These are phyloP conservation scores for Atta cephalotes DNA, from an alignment of 1,140 invertebrate species.

Conservation along the genomic window DNA sequence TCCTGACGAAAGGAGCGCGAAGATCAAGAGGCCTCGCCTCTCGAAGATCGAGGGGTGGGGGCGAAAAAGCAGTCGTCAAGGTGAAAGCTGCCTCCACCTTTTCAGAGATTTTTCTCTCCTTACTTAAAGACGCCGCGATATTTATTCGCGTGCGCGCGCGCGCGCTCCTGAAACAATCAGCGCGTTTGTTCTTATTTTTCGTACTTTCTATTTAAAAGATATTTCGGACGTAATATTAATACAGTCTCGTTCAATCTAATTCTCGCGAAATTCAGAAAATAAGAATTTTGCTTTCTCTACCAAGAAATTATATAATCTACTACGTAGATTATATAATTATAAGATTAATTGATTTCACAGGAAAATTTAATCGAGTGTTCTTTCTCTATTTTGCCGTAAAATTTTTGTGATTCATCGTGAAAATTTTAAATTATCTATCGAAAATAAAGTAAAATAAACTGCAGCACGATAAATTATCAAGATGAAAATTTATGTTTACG, in stretches of 20 bases:
- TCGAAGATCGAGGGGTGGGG: neutral
- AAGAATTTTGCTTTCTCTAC: neutral
- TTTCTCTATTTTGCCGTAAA: neutral
- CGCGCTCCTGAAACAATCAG: neutral
- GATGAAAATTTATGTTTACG: neutral
- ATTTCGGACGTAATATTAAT: neutral
- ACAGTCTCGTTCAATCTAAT: neutral
- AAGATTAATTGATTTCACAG: neutral
- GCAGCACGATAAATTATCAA: neutral
- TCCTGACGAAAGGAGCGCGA: slow-evolving; percentile 26
- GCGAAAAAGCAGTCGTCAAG: slow-evolving; percentile 42
- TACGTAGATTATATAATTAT: neutral
- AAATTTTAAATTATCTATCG: neutral
- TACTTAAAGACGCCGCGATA: slow-evolving; percentile 18
- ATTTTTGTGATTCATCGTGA: neutral
- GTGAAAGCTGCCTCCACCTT: slow-evolving; percentile 23
- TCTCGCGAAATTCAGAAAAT: neutral
- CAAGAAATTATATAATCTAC: neutral
- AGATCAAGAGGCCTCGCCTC: slow-evolving; percentile 34
- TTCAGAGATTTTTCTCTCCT: slow-evolving; percentile 33
- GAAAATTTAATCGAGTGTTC: neutral
- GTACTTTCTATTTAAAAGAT: neutral
- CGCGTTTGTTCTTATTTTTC: neutral
- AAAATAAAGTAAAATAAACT: neutral
- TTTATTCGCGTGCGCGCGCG: neutral